phyloP scores from a whole-genome alignment of 2,797 vertebrate species.

The Spea hammondii region DNA sequence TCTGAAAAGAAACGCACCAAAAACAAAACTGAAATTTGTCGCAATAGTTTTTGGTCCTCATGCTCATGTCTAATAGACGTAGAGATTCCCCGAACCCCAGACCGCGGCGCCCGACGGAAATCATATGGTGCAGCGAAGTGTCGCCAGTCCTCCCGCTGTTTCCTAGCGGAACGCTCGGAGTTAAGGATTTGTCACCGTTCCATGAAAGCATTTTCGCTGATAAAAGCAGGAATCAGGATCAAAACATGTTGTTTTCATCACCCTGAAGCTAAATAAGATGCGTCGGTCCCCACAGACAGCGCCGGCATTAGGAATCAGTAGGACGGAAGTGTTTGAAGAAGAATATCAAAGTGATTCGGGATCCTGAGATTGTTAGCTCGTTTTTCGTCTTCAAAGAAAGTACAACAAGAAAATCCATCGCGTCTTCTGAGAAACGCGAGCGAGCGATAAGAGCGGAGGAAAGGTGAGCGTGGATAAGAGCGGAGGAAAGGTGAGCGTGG shows the following conservation, averaged over 20 bases:
- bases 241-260: slow-evolving; percentile 52
- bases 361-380: slow-evolving; percentile 47
- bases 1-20: too few relatives aligned
- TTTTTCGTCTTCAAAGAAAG: slow-evolving; percentile 41
- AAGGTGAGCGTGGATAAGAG: slow-evolving; percentile 2
- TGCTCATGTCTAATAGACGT: too few relatives aligned
- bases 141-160: background rate
- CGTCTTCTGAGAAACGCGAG: slow-evolving; percentile 5
- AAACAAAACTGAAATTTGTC: too few relatives aligned
- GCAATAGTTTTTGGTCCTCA: too few relatives aligned
- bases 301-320: slow-evolving; percentile 47
- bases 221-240: slow-evolving; percentile 45
- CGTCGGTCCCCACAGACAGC: slow-evolving; percentile 38
- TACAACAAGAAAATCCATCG: slow-evolving; percentile 12
- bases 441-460: background rate
- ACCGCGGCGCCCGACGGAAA: too few relatives aligned
- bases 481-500: too few relatives aligned
- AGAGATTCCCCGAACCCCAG: background rate
- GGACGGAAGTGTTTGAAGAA: slow-evolving; percentile 48
- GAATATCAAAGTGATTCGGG: slow-evolving; percentile 47
- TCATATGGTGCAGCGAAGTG: too few relatives aligned
- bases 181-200: slow-evolving; percentile 34
- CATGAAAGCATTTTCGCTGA: slow-evolving; percentile 44
- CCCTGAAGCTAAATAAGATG: slow-evolving; percentile 46
- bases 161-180: background rate